Conservation (phyloP, 2,888 invertebrate species). For the Antheraea yamamai region DNA sequence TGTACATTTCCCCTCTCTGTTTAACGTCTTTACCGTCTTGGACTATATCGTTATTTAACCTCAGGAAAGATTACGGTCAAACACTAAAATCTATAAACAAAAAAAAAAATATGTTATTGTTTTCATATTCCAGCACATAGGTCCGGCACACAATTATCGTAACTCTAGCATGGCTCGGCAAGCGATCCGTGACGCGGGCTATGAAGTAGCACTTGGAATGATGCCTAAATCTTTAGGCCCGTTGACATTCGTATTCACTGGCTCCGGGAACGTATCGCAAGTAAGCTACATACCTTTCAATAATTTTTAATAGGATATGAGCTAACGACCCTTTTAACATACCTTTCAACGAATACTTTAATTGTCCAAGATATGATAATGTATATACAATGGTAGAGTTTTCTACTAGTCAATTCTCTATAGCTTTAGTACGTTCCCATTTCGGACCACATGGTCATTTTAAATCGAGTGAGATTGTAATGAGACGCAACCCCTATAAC, state of each 20-base stretch:
- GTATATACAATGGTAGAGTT: too few relatives aligned
- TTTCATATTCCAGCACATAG: slow-evolving; percentile 88
- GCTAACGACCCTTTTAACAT: too few relatives aligned
- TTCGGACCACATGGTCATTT: too few relatives aligned
- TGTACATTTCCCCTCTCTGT: too few relatives aligned
- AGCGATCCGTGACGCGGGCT: slow-evolving; percentile 98
- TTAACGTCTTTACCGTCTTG: too few relatives aligned
- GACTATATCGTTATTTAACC: not conserved
- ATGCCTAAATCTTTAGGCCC: slow-evolving; percentile 99
- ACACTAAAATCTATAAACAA: not conserved
- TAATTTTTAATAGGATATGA: too few relatives aligned
- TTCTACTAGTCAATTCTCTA: too few relatives aligned
- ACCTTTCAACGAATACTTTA: too few relatives aligned
- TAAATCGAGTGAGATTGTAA: not conserved
- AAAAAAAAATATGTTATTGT: not conserved
- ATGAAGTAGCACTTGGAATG: slow-evolving; percentile 96
- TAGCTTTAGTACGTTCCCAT: too few relatives aligned
- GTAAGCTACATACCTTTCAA: slow-evolving; percentile 44
- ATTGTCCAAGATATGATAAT: too few relatives aligned
- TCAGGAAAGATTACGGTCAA: not conserved
- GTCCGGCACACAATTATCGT: slow-evolving; percentile 98
- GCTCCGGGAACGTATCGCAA: slow-evolving; percentile 98
- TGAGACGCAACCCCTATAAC: not conserved
- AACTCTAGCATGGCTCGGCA: slow-evolving; percentile 99
- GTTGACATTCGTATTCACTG: slow-evolving; percentile 98